Evolutionary conservation across 2,888 invertebrate species (phyloP).

Genomic region (Coelopa pilipes): DNA sequence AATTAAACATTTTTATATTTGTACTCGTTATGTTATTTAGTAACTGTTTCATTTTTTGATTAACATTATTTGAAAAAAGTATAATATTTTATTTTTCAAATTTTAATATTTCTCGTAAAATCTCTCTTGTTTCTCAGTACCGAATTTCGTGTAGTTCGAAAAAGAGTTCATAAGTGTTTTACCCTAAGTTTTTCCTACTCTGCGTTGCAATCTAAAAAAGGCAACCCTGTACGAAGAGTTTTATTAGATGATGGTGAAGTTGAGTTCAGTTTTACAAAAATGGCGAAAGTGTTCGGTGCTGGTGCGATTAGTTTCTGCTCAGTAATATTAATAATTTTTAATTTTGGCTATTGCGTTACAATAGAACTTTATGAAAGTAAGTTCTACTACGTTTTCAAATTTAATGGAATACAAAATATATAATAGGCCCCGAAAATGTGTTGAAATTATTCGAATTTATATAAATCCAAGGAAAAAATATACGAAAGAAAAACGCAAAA

Average conservation of each 20-base stretch:
- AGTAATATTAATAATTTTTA: slow-evolving; percentile 48
- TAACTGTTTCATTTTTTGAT: too few relatives aligned
- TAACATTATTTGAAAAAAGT: too few relatives aligned
- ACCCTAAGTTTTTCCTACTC: too few relatives aligned
- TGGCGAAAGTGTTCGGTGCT: slow-evolving; percentile 55
- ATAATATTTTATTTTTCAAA: too few relatives aligned
- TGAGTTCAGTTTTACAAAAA: slow-evolving; percentile 51
- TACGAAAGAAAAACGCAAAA: background rate
- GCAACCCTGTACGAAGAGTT: background rate
- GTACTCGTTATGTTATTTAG: too few relatives aligned
- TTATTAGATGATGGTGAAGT: slow-evolving; percentile 13
- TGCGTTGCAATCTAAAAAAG: too few relatives aligned
- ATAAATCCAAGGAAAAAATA: background rate
- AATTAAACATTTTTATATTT: too few relatives aligned
- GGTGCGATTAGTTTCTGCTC: slow-evolving; percentile 48
- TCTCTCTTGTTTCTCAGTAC: too few relatives aligned
- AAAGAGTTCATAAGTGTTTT: too few relatives aligned
- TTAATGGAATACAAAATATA: background rate
- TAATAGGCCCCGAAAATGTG: background rate
- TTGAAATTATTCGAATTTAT: background rate
- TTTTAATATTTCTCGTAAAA: too few relatives aligned
- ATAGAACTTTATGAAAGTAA: slow-evolving; percentile 51
- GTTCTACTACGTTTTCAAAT: background rate
- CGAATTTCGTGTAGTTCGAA: too few relatives aligned
- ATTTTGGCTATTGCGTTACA: slow-evolving; percentile 48